phyloP scores from a whole-genome alignment of 2,113 vertebrate genomes.

The Rhea americana region DNA sequence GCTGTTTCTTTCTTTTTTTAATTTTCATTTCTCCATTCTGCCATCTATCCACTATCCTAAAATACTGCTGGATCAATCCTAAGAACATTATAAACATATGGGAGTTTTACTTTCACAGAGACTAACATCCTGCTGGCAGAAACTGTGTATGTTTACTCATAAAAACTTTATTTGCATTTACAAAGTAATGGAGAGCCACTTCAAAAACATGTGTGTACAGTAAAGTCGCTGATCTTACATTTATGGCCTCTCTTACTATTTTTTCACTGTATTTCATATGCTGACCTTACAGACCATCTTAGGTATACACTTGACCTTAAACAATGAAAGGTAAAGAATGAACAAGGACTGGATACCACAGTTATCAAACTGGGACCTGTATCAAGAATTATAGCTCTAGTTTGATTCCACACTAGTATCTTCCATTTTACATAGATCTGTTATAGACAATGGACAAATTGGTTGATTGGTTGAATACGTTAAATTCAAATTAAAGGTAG shows the following conservation, averaged over 20 bases:
- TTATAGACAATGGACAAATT: background rate
- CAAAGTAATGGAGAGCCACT: background rate
- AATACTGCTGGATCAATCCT: background rate
- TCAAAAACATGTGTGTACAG: background rate
- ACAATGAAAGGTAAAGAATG: background rate
- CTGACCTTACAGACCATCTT: background rate
- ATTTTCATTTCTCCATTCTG: background rate
- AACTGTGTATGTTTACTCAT: background rate
- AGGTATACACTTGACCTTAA: background rate
- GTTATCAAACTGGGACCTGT: background rate
- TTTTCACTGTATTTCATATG: background rate
- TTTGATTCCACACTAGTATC: background rate
- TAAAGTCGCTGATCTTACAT: background rate
- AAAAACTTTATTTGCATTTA: background rate
- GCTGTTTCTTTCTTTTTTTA: background rate
- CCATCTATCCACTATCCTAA: background rate
- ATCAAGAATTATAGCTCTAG: background rate
- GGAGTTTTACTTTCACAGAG: background rate
- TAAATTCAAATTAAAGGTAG: background rate
- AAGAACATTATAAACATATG: background rate
- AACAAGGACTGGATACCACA: background rate
- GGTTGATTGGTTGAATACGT: background rate
- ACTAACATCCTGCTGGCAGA: background rate
- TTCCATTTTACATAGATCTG: background rate
- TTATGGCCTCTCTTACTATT: background rate